Percentiles rank a stretch among this genome's conserved stretches.
Evolutionary conservation across 2,113 vertebrate species (phyloP).

Genomic region (Lasiurus borealis): DNA sequence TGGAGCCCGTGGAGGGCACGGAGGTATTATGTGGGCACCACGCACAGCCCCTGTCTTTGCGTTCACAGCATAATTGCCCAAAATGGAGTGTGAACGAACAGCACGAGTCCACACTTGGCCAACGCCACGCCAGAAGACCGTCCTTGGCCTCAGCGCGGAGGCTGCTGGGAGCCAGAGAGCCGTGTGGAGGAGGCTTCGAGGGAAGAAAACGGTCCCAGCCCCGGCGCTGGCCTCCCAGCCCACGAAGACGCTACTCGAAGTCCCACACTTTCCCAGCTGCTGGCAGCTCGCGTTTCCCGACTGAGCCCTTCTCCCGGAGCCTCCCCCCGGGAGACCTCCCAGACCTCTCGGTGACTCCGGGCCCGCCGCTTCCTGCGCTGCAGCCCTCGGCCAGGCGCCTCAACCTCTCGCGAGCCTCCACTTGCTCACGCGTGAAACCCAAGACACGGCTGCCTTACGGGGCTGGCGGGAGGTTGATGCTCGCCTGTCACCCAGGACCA

Average conservation of each 20-base stretch:
- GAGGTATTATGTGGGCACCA: neutral
- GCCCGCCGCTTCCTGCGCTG: neutral
- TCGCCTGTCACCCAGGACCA: neutral
- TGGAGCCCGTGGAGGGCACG: neutral
- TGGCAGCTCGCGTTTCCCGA: neutral
- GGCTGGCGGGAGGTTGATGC: neutral
- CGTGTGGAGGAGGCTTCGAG: neutral
- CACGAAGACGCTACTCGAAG: neutral
- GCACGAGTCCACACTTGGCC: neutral
- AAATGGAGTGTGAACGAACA: neutral
- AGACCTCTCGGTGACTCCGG: neutral
- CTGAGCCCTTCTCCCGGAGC: neutral
- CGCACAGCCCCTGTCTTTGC: neutral
- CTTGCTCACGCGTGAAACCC: neutral
- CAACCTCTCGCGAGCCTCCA: neutral
- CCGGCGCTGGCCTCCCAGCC: neutral
- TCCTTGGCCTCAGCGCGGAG: neutral
- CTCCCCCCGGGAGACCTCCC: neutral
- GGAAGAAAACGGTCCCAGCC: neutral
- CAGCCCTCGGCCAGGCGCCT: neutral
- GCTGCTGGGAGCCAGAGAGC: neutral
- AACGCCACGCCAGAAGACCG: neutral
- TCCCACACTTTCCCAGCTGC: fast-evolving
- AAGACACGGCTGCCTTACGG: no score
- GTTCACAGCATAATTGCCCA: neutral